A percentile compares a stretch with the other conserved stretches of the same genome.
These are phyloP conservation scores for Lophochroa leadbeateri DNA, from an alignment of 2,113 vertebrate genomes.

Conservation along the genomic window DNA sequence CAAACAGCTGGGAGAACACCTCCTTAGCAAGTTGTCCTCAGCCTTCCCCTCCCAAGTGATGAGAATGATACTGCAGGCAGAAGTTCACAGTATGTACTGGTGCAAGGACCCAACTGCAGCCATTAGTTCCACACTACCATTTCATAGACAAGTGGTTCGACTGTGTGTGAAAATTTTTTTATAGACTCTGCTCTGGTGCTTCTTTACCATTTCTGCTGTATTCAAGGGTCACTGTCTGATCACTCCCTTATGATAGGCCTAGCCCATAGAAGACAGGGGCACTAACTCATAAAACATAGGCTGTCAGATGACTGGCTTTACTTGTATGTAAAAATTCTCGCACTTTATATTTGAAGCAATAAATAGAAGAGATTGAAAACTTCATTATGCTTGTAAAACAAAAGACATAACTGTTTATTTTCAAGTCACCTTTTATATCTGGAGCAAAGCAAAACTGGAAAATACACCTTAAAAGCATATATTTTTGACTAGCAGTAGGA, in stretches of 20 bases:
- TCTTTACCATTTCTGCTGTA: background rate
- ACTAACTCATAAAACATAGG: background rate
- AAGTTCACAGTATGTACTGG: too few species aligned
- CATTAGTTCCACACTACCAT: background rate
- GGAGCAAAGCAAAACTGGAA: background rate
- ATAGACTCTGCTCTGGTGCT: background rate
- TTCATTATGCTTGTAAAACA: background rate
- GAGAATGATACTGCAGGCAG: background rate
- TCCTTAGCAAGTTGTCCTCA: background rate
- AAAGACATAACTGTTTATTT: background rate
- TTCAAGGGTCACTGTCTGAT: background rate
- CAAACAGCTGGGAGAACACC: background rate
- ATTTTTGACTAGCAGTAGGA: background rate
- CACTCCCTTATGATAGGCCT: too few species aligned
- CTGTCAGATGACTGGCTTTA: background rate
- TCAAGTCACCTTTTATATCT: background rate
- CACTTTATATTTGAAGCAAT: background rate
- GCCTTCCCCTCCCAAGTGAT: rapidly evolving
- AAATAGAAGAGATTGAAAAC: background rate
- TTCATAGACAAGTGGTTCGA: background rate
- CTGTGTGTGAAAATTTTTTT: background rate
- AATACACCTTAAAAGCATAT: background rate
- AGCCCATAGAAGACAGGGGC: background rate
- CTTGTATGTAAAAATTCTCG: background rate
- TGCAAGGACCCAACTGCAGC: background rate